phyloP scores from a whole-genome alignment of 2,888 invertebrate genomes.

The Argyra leucocephala region DNA sequence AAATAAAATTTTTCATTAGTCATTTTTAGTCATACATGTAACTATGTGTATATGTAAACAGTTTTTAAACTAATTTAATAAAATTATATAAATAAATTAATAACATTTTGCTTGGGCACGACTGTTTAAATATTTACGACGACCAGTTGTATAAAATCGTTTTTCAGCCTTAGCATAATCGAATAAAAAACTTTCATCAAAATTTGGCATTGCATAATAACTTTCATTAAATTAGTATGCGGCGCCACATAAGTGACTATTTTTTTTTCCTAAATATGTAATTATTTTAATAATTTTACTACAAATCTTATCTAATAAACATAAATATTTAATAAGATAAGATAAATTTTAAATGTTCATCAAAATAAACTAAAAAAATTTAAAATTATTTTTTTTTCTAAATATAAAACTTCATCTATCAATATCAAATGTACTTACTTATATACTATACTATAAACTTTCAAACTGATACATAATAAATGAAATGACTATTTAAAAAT shows the following conservation, averaged over 20 bases:
- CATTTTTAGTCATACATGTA: constrained; percentile 3
- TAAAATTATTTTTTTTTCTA: too few species aligned
- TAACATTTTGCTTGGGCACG: constrained; percentile 30
- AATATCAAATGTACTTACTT: too few species aligned
- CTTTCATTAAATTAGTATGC: constrained; percentile 4
- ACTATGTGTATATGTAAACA: constrained; percentile 19
- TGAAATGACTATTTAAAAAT: too few species aligned
- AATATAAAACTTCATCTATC: too few species aligned
- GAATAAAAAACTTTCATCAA: constrained; percentile 40
- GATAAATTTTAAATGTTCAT: background rate
- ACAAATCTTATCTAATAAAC: background rate
- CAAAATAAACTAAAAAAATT: too few species aligned
- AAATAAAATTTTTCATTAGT: constrained; percentile 13
- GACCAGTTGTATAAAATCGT: constrained; percentile 14
- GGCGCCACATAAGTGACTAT: background rate
- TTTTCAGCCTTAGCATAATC: constrained; percentile 37
- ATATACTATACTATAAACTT: too few species aligned
- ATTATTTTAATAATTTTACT: too few species aligned
- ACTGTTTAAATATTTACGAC: background rate
- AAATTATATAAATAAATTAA: background rate
- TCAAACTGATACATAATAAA: too few species aligned
- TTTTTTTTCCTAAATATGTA: too few species aligned
- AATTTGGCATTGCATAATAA: constrained; percentile 40
- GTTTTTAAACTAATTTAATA: background rate
- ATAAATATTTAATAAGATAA: background rate